Percentiles rank a stretch among this genome's conserved stretches.
phyloP scores from a whole-genome alignment of 2,797 vertebrate species.

The Perodicticus potto region DNA sequence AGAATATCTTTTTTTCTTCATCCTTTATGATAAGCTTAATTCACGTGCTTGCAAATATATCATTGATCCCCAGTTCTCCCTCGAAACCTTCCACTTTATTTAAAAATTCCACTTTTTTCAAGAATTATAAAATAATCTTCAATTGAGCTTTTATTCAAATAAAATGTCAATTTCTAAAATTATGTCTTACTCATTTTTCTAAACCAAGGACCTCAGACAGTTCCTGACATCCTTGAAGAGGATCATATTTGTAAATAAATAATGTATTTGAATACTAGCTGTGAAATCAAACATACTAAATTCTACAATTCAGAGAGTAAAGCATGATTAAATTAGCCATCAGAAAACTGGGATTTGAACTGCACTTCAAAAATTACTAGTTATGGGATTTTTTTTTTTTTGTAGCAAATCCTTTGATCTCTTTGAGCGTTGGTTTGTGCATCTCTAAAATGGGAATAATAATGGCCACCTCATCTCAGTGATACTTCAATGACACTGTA shows the following conservation, averaged over 20 bases:
- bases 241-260: neutral
- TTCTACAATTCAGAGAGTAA: neutral
- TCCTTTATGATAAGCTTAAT: neutral
- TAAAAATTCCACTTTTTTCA: neutral
- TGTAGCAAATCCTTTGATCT: neutral
- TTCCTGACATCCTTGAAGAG: neutral
- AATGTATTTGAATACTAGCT: neutral
- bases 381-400: neutral
- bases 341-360: neutral
- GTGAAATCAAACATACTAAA: conserved; percentile 18
- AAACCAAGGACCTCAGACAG: neutral
- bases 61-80: neutral
- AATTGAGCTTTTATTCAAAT: neutral
- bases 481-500: neutral
- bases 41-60: neutral
- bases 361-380: conserved; percentile 1
- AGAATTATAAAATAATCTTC: neutral
- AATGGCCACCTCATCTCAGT: neutral
- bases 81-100: neutral
- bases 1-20: neutral
- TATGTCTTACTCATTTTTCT: neutral
- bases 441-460: conserved; percentile 21
- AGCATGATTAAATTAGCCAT: conserved; percentile 11
- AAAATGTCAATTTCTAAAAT: neutral
- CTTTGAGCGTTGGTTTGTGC: neutral